phyloP scores from a whole-genome alignment of 2,888 invertebrate genomes.

The Hololepta plana region DNA sequence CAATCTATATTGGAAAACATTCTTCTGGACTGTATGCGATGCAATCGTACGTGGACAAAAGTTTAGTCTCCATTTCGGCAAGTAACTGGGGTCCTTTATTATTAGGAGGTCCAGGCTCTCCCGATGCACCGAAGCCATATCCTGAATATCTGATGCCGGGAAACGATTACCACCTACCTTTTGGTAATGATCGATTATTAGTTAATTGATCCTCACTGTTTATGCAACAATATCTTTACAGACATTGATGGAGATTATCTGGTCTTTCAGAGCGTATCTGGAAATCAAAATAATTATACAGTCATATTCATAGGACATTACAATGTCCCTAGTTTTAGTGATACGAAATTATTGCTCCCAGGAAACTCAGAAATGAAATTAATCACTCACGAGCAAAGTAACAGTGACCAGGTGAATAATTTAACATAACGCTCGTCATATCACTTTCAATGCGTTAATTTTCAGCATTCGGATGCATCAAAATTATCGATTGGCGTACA shows the following conservation, averaged over 20 bases:
- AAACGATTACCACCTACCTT: constrained; percentile 18
- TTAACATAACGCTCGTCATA: no score
- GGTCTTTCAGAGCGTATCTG: constrained; percentile 11
- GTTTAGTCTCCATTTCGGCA: constrained; percentile 63
- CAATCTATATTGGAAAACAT: constrained; percentile 83
- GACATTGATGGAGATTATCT: not conserved
- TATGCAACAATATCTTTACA: not conserved
- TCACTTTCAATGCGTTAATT: no score
- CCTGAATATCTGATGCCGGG: constrained; percentile 21
- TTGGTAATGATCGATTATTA: constrained; percentile 11
- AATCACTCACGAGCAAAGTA: constrained; percentile 14
- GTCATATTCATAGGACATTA: constrained; percentile 45
- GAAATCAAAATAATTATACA: constrained; percentile 16
- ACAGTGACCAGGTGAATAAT: no score
- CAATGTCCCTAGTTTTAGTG: constrained; percentile 43
- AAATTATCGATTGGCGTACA: constrained; percentile 40
- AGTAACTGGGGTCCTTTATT: constrained; percentile 50
- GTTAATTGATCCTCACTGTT: constrained; percentile 1
- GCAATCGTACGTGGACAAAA: constrained; percentile 81
- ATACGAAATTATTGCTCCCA: constrained; percentile 22
- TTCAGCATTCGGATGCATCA: no score
- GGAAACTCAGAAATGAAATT: constrained; percentile 18
- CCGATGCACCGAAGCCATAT: constrained; percentile 17
- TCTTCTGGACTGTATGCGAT: constrained; percentile 78
- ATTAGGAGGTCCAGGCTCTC: constrained; percentile 48